These are phyloP conservation scores for Plectropomus leopardus DNA, from an alignment of 2,113 vertebrate genomes.

Conservation along the genomic window DNA sequence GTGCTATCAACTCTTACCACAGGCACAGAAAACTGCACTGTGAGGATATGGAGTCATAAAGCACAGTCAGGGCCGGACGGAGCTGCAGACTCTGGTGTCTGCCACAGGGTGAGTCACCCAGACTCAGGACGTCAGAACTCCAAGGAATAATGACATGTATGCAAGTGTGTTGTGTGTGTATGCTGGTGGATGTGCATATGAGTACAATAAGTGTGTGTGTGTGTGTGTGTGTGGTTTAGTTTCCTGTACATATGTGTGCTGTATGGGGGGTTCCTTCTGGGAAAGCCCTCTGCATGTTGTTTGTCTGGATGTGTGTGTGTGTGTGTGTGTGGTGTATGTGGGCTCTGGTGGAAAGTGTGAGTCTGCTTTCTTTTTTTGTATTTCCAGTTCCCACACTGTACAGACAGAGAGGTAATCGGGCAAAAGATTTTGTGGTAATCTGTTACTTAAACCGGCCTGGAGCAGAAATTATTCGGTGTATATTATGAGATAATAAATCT, in stretches of 20 bases:
- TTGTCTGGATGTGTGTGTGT: neutral
- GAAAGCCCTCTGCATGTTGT: conserved; percentile 1
- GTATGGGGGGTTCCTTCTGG: conserved; percentile 26
- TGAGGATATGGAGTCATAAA: conserved; percentile 12
- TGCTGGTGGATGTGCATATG: conserved; percentile 4
- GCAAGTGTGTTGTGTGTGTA: conserved; percentile 10
- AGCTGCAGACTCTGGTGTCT: conserved; percentile 44
- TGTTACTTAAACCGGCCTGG: conserved; percentile 7
- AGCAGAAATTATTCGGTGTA: conserved; percentile 27
- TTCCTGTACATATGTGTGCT: neutral
- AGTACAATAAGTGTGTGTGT: neutral
- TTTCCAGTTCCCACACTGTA: neutral
- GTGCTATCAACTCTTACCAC: conserved; percentile 8
- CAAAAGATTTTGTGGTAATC: neutral
- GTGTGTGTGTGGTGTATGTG: neutral
- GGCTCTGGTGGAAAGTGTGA: neutral
- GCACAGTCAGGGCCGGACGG: conserved; percentile 3
- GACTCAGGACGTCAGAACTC: conserved; percentile 19
- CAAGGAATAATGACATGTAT: conserved; percentile 42
- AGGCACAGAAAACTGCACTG: conserved; percentile 16
- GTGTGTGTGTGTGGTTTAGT: conserved; percentile 5
- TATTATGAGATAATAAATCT: neutral
- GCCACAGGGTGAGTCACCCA: conserved; percentile 38
- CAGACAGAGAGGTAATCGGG: conserved; percentile 24
- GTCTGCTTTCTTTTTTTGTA: neutral